Conservation (phyloP, 1,140 invertebrate species). For the Hesperophylax magnus region DNA sequence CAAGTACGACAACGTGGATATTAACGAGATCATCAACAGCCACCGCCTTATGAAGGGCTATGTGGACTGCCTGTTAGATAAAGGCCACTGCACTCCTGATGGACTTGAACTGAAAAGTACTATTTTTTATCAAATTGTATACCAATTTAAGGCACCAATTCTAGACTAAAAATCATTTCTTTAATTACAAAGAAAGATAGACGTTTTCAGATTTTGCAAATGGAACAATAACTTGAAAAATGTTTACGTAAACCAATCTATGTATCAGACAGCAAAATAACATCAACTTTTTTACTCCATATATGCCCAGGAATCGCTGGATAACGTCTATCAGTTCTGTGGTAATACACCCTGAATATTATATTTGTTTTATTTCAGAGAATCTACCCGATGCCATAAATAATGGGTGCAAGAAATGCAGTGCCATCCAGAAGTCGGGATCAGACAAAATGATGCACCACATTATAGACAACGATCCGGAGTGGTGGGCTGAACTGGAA, state of each 20-base stretch:
- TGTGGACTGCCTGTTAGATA: conserved; percentile 77
- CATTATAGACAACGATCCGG: conserved; percentile 68
- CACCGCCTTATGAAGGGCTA: conserved; percentile 78
- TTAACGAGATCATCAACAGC: conserved; percentile 78
- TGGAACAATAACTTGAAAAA: no score
- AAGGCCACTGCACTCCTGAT: conserved; percentile 79
- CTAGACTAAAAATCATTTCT: no score
- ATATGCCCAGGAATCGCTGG: no score
- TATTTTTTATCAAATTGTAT: conserved; percentile 48
- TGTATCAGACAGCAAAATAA: no score
- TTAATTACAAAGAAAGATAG: no score
- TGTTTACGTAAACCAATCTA: no score
- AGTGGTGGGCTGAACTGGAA: conserved; percentile 69
- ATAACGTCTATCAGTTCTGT: no score
- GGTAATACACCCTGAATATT: neutral
- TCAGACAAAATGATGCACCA: conserved; percentile 69
- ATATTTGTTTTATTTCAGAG: conserved; percentile 25
- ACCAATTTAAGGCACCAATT: no score
- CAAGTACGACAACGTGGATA: conserved; percentile 80
- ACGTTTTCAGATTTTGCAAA: no score
- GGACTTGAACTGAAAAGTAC: conserved; percentile 78
- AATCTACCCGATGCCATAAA: conserved; percentile 72
- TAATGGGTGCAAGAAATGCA: conserved; percentile 73
- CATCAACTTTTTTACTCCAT: no score
- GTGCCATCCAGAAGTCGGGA: conserved; percentile 68